A percentile compares a stretch with the other conserved stretches of the same genome.
Conservation (phyloP, 2,888 invertebrate species). For the Odontomyia ornata region DNA sequence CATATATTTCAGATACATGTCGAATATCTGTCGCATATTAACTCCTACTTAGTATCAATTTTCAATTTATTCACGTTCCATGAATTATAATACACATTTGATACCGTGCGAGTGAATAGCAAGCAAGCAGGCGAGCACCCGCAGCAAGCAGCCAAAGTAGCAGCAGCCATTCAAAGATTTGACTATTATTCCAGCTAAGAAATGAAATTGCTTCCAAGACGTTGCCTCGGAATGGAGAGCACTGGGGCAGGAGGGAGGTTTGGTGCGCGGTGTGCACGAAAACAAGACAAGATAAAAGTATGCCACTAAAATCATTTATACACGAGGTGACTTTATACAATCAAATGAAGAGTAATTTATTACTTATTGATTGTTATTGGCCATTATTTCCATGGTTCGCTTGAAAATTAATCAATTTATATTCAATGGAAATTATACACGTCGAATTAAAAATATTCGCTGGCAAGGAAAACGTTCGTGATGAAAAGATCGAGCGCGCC, state of each 20-base stretch:
- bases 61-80: slow-evolving; percentile 43
- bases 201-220: neutral
- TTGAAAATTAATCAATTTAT: slow-evolving; percentile 43
- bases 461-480: slow-evolving; percentile 1
- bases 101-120: neutral
- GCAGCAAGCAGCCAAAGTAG: too few relatives aligned
- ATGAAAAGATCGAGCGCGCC: neutral
- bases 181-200: neutral
- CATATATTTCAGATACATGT: slow-evolving; percentile 40
- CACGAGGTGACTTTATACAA: slow-evolving; percentile 41
- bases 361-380: slow-evolving; percentile 43
- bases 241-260: neutral
- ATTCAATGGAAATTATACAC: slow-evolving; percentile 39
- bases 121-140: neutral
- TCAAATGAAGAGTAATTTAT: slow-evolving; percentile 39
- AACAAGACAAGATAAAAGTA: slow-evolving; percentile 9
- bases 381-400: slow-evolving; percentile 36
- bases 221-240: neutral
- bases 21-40: slow-evolving; percentile 43
- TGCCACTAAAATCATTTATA: slow-evolving; percentile 29
- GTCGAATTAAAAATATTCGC: slow-evolving; percentile 10
- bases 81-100: slow-evolving; percentile 25
- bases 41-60: slow-evolving; percentile 44
- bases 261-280: too few relatives aligned
- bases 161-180: neutral